Evolutionary conservation across 1,140 invertebrate genomes (phyloP), one percentile per base, ranked within the genome.

Genomic region (Lerema accius): DNA sequence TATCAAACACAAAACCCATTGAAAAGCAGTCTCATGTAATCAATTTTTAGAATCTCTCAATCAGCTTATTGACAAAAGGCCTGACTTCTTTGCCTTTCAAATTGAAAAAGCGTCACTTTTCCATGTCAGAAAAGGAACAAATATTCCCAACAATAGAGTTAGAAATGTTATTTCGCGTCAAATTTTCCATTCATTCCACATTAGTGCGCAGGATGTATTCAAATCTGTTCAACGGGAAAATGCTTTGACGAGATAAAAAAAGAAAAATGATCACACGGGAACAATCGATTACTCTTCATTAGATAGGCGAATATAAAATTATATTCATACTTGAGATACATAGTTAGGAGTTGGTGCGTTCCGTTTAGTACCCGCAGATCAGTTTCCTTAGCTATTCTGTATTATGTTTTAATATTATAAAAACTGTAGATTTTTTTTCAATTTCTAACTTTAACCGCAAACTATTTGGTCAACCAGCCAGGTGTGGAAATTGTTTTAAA

Each of bases 201-300:
- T 16, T 15, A 16, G 3, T 14, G 13, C 17, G 17, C 28, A 32
- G 28, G 9, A 32, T 32, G 35, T 35, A 55, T 50, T 60, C 45
- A 39, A 69, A 49, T 32, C 28, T 32, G 28, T 32, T 61, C 56
- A 69, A 62, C 43, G 60, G 49, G 63, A 64, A 61, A 64, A 55
- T 50, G 50, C 53, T 56, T 49, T 32, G 14, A 16, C 14, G 6
- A 63, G 56, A 11, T 56, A 64, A 65, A 46, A 58, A 35, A 58
- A 19, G 32, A 65, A 46, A 58, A 35, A 58, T 32, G 32, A 40
- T 23, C 43, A 35, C 28, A 49, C 50, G 37, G 63, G 28, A 37
- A 32, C 4, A 55, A 68, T 72, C 71, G 50, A 67, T 69, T 69
- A 62, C 43, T 67, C 71, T 73, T 73, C 71, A 73, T 69, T 73